phyloP scores from a whole-genome alignment of 1,140 invertebrate species.

The Vanessa atalanta region DNA sequence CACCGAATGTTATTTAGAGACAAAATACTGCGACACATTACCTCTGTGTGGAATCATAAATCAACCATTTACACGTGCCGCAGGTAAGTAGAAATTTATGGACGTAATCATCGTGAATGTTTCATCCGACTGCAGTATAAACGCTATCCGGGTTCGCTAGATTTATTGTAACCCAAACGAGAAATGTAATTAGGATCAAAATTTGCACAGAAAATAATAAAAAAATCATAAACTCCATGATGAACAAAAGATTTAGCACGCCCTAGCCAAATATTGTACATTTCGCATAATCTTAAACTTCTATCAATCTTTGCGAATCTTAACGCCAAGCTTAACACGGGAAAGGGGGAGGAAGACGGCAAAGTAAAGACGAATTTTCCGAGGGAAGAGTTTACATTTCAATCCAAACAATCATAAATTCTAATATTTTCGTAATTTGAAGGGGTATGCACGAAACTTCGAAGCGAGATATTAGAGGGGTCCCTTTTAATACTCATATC shows the following conservation, averaged over 20 bases:
- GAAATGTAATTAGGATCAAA: constrained; percentile 28
- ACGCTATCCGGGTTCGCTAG: constrained; percentile 14
- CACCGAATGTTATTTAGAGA: constrained; percentile 8
- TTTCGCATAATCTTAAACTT: constrained; percentile 8
- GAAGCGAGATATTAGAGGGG: constrained; percentile 8
- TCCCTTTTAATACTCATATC: constrained; percentile 22
- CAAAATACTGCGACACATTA: constrained; percentile 25
- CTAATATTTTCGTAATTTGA: constrained; percentile 23
- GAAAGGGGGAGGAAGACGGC: constrained; percentile 7
- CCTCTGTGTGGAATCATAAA: constrained; percentile 37
- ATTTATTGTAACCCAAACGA: constrained; percentile 29
- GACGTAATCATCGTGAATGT: constrained; percentile 44
- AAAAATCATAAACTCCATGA: neutral
- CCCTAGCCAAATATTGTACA: neutral
- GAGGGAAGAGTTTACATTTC: constrained; percentile 25
- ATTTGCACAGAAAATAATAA: neutral
- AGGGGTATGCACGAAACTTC: constrained; percentile 13
- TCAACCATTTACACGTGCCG: constrained; percentile 46
- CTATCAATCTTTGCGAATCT: constrained; percentile 12
- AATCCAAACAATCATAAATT: constrained; percentile 32
- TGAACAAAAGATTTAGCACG: neutral
- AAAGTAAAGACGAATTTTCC: constrained; percentile 21
- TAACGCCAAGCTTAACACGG: neutral
- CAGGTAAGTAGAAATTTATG: constrained; percentile 48
- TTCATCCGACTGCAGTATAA: constrained; percentile 39